Percentiles rank a stretch among this genome's conserved stretches.
These are phyloP conservation scores for Meiosimyza decipiens DNA, from an alignment of 2,888 invertebrate genomes.

Conservation along the genomic window DNA sequence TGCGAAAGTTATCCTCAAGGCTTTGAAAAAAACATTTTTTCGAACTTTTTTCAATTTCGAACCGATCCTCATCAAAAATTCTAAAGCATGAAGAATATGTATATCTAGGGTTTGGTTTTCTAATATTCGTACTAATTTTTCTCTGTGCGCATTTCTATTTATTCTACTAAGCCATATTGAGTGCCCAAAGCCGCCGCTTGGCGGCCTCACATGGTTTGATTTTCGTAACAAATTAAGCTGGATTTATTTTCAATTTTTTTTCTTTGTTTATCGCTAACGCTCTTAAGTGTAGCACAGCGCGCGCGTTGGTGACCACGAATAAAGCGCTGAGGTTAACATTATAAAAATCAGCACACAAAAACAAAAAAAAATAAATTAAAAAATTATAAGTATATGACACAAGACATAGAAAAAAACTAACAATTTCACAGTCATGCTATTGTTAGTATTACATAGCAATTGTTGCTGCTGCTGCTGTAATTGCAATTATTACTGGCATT, in stretches of 20 bases:
- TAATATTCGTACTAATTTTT: background rate
- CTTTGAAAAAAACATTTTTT: no score
- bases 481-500: conserved; percentile 23
- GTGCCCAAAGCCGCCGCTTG: no score
- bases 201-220: no score
- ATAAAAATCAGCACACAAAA: background rate
- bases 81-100: no score
- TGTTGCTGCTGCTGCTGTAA: conserved; percentile 11
- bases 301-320: background rate
- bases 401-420: background rate
- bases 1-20: no score
- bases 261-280: background rate
- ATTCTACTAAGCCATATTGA: no score
- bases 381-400: background rate
- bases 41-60: no score
- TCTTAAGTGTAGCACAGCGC: background rate
- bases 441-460: background rate
- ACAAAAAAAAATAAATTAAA: background rate
- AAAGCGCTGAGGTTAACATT: conserved; percentile 10
- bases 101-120: no score
- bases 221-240: no score
- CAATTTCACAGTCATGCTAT: conserved; percentile 11
- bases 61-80: no score
- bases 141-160: no score
- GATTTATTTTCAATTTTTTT: background rate